These are phyloP conservation scores for Megastigmus dorsalis DNA, from an alignment of 2,888 invertebrate genomes.

Conservation along the genomic window DNA sequence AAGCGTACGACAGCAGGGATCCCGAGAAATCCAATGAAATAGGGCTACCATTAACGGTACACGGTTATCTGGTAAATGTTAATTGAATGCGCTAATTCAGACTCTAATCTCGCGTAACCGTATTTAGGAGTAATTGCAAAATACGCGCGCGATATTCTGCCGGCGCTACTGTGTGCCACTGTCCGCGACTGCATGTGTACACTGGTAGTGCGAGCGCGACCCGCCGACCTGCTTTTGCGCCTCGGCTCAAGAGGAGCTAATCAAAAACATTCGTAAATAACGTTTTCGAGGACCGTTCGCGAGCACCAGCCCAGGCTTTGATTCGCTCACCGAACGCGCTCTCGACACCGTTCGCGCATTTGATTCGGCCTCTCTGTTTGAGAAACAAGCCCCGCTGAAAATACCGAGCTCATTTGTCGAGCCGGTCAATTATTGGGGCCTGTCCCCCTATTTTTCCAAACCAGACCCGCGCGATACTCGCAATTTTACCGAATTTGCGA, in stretches of 20 bases:
- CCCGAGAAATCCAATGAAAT: conserved; percentile 68
- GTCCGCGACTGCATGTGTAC: neutral
- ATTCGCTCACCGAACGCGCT: conserved; percentile 16
- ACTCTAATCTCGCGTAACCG: conserved; percentile 69
- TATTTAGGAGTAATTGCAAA: conserved; percentile 71
- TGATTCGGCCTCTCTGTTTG: conserved; percentile 10
- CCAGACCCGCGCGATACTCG: too few relatives aligned
- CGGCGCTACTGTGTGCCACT: neutral
- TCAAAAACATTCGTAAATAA: conserved; percentile 41
- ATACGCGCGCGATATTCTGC: conserved; percentile 66
- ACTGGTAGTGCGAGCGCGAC: too few relatives aligned
- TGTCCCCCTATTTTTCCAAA: too few relatives aligned
- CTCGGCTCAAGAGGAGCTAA: conserved; percentile 18
- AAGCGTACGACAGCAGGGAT: conserved; percentile 50
- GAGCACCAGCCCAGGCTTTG: neutral
- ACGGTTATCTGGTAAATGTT: conserved; percentile 66
- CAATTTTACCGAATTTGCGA: too few relatives aligned
- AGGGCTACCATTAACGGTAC: conserved; percentile 60
- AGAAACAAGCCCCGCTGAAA: conserved; percentile 12
- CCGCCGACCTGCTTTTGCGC: conserved; percentile 18
- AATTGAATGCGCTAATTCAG: conserved; percentile 72
- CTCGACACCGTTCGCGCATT: neutral
- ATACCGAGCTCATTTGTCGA: conserved; percentile 5
- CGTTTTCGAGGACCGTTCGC: conserved; percentile 19
- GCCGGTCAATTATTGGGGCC: neutral